Percentiles rank a stretch among this genome's conserved stretches.
These are phyloP conservation scores for Bombycilla garrulus DNA, from an alignment of 2,113 vertebrate species.

Conservation along the genomic window DNA sequence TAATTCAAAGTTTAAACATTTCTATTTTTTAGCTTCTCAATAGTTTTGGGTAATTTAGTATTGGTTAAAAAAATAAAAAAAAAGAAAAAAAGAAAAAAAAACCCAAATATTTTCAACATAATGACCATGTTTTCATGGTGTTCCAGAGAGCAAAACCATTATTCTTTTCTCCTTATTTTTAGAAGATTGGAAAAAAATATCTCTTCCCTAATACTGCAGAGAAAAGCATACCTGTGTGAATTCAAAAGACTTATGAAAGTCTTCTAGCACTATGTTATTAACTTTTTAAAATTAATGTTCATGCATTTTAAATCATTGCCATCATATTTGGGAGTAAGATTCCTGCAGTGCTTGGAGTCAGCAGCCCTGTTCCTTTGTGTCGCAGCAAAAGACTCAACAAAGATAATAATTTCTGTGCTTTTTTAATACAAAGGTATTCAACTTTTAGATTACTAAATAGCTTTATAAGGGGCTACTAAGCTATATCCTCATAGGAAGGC, in stretches of 20 bases:
- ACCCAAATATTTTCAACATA: not conserved
- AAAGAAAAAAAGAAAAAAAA: not conserved
- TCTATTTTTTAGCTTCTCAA: not conserved
- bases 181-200: not conserved
- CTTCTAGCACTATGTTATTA: not conserved
- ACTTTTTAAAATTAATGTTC: not conserved
- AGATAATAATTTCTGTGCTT: not conserved
- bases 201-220: not conserved
- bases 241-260: not conserved
- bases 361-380: not conserved
- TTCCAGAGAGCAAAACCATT: not conserved
- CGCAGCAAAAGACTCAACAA: not conserved
- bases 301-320: not conserved
- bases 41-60: not conserved
- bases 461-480: not conserved
- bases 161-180: not conserved
- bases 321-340: not conserved
- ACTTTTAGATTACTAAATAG: not conserved
- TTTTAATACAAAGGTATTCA: not conserved
- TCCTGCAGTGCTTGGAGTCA: not conserved
- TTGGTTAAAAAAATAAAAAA: no score
- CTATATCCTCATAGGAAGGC: not conserved
- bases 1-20: not conserved
- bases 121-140: not conserved
- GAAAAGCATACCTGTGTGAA: not conserved